Conservation (phyloP, 1,140 invertebrate species). For the Lasioglossum albipes region DNA sequence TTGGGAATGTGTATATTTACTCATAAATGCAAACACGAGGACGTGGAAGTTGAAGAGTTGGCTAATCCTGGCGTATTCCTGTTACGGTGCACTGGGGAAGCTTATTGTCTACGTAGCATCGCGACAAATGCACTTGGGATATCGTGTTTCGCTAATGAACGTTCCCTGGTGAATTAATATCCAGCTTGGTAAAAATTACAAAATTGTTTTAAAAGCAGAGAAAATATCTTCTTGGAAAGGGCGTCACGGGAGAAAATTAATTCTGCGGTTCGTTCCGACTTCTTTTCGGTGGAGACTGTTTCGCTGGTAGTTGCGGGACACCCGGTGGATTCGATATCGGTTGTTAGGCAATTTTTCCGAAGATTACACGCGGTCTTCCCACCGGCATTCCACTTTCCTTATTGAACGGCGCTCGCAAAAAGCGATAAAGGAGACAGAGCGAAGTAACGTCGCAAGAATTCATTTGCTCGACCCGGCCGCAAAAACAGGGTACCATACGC, state of each 20-base stretch:
- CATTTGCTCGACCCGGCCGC: slow-evolving; percentile 2
- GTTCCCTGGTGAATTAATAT: too few species aligned
- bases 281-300: too few species aligned
- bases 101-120: background rate
- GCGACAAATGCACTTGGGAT: background rate
- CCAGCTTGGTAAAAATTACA: too few species aligned
- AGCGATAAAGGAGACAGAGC: background rate
- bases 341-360: background rate
- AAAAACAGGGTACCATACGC: slow-evolving; percentile 21
- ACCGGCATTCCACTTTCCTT: slow-evolving; percentile 6
- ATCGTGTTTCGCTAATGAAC: background rate
- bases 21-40: background rate
- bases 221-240: too few species aligned
- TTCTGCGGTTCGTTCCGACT: too few species aligned
- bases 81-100: background rate
- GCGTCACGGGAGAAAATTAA: too few species aligned
- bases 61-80: background rate
- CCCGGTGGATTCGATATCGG: background rate
- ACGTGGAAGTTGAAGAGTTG: background rate
- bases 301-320: too few species aligned
- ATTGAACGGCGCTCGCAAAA: background rate
- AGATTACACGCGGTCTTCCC: background rate
- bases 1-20: background rate
- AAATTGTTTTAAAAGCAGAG: too few species aligned
- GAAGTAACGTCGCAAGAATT: slow-evolving; percentile 3